Conservation (phyloP, 2,888 invertebrate species). For the Empis stercorea region DNA sequence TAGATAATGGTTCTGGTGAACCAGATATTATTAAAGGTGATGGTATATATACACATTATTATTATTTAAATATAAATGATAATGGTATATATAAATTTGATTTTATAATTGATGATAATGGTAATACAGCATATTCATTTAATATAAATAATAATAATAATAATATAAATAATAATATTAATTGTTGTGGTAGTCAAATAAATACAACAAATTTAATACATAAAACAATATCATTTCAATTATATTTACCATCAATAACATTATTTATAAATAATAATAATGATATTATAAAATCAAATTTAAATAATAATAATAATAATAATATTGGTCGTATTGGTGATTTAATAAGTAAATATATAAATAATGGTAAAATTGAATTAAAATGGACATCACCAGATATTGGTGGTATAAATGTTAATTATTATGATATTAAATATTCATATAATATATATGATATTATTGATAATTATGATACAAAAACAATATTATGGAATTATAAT, state of each 20-base stretch:
- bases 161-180: constrained; percentile 7
- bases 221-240: constrained; percentile 40
- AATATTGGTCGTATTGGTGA: constrained; percentile 40
- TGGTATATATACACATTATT: constrained; percentile 51
- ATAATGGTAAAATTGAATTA: constrained; percentile 39
- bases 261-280: constrained; percentile 36
- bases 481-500: constrained; percentile 36
- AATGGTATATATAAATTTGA: constrained; percentile 41
- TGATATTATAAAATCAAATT: constrained; percentile 3
- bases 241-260: constrained; percentile 39
- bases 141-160: constrained; percentile 13
- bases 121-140: constrained; percentile 41
- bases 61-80: constrained; percentile 36
- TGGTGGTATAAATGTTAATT: constrained; percentile 38
- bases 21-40: constrained; percentile 51
- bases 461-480: constrained; percentile 37
- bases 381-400: constrained; percentile 49
- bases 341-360: constrained; percentile 37
- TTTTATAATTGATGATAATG: constrained; percentile 40
- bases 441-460: constrained; percentile 34
- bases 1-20: constrained; percentile 49
- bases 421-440: constrained; percentile 42
- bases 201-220: constrained; percentile 34
- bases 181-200: constrained; percentile 42
- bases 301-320: constrained; percentile 2